Base-by-base conservation (phyloP, 2,113 vertebrate genomes). In the Dasyprocta punctata region DNA sequence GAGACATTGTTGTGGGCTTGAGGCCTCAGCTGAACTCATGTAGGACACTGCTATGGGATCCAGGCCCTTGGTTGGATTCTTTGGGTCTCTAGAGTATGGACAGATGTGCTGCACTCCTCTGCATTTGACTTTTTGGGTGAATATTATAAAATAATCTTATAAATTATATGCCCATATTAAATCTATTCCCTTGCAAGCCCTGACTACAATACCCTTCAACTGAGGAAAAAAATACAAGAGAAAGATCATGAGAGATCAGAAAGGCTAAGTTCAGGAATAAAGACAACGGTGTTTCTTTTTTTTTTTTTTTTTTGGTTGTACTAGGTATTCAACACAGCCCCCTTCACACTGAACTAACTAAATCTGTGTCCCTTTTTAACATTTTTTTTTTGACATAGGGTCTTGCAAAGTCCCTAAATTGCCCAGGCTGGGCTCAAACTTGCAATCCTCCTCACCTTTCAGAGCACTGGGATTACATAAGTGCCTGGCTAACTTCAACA, bases 181-280 rank as follows among this genome's bases (percentile, higher is more conserved):
- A 69, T n/a, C 65, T 69, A 33, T n/a, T n/a, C 7, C 7, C 36
- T 69, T n/a, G 65, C 36, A n/a, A n/a, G 8, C 65, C 7, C 16
- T n/a, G 36, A 69, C 16, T n/a, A 69, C 2, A 33, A n/a, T 69
- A 69, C 41, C n/a, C 14, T 56, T 94, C 52, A 56, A 61, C n/a
- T 58, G 52, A 83, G 58, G 36, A 90, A 95, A 96, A 94, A 94
- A 60, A 89, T 30, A 94, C 92, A 94, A 89, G 17, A 73, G 65
- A 89, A 98, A 89, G 54, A 92, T 44, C 0, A 3, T 8, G 28
- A 33, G 36, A 85, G 10, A 73, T 33, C 20, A 86, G 54, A 63
- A 88, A 87, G 71, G 44, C 93, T 86, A 89, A 90, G 81, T 65
- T 56, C 47, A 91, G 78, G 71, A 24, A 86, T 4, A 36, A 95